Base-by-base conservation (phyloP, 2,888 invertebrate species). In the Prostheceraeus crozeri region DNA sequence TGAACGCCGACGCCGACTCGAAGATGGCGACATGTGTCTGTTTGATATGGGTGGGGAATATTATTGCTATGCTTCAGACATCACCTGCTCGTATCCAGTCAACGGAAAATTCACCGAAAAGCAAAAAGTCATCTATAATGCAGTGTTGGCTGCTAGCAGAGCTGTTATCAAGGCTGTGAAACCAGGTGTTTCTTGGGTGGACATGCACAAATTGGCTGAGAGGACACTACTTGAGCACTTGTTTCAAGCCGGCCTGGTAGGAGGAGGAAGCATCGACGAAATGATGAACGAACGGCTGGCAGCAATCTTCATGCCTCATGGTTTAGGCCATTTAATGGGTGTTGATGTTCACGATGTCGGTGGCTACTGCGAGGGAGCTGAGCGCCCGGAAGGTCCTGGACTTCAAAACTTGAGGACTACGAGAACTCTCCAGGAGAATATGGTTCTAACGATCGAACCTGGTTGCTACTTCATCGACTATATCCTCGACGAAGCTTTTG, bases 21-120 rank as follows among this genome's bases (percentile, higher is more conserved):
- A 80, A 31, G 82, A 86, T 68, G 89, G 88, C 0, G 93, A 91
- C 67, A 85, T 94, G 82, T 90, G 90, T 70, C 78, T 94, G 6
- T 91, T 93, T 76, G 96, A 98, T 77, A 94, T 98, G 93, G 98
- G 98, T 1, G 91, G 86, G 25, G 91, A 93, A 76, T 96, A 96
- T 75, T 89, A 85, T 68, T 80, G 81, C 67, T 98, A 94, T 74
- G 84, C 88, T 0, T 89, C 94, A 0, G 98, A 98, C 72, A 93
- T 98, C 57, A 98, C 98, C 0, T 93, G 91, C 75, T 85, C 88
- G 1, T 98, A 86, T 75, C 98, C 98, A 0, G 87, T 84, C 2
- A 90, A 85, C 78, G 96, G 96, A 3, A 89, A 87, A 77, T 98
- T 98, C 74, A 88, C 86, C 0, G 81, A 66, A 3, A 84, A 91